Conservation (phyloP, 2,888 invertebrate species). For the Pseudolycoriella hygida region DNA sequence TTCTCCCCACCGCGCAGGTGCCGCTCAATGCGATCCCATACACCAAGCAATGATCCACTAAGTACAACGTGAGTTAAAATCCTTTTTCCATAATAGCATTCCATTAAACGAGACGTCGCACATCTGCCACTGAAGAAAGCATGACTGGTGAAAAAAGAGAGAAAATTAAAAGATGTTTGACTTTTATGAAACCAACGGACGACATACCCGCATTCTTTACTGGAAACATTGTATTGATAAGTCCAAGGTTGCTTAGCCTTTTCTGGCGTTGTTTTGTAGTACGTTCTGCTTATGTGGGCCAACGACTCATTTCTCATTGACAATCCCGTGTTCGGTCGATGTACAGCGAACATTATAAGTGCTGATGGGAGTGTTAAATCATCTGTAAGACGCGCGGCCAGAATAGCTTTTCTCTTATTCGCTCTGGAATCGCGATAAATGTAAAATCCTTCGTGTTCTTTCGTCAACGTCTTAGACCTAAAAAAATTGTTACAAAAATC, state of each 20-base stretch:
- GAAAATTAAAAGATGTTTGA: no score
- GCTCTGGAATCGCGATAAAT: no score
- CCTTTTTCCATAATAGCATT: no score
- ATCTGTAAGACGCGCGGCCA: no score
- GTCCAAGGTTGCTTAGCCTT: background rate
- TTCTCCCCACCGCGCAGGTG: background rate
- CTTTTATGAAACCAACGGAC: no score
- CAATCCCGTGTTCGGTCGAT: background rate
- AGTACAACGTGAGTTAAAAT: no score
- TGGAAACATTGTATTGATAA: background rate
- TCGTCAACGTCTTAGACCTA: background rate
- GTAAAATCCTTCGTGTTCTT: slow-evolving; percentile 1
- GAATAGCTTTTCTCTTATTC: no score
- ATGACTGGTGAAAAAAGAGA: no score
- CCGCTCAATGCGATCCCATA: background rate
- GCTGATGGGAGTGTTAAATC: no score
- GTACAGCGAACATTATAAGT: no score
- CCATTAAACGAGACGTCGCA: background rate
- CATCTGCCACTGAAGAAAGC: background rate
- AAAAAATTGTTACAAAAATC: background rate
- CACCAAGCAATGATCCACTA: background rate
- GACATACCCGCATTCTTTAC: background rate
- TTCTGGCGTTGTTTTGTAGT: background rate
- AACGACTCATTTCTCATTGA: background rate
- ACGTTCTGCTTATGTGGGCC: background rate